Percentiles rank a stretch among this genome's conserved stretches.
These are phyloP conservation scores for Triplophysa bombifrons DNA, from an alignment of 2,797 vertebrate species.

Conservation along the genomic window DNA sequence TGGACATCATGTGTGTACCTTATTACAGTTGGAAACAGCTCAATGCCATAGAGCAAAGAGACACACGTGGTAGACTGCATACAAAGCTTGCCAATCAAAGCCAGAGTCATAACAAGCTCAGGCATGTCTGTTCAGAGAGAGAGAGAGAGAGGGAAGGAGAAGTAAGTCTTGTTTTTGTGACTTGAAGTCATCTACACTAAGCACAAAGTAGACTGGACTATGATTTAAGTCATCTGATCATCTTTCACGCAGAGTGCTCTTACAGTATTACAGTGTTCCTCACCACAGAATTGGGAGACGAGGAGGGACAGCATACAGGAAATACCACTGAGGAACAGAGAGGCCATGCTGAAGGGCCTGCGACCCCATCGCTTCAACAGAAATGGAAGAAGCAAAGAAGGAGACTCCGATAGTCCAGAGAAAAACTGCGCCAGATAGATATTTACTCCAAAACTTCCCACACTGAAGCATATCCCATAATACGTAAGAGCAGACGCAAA, in stretches of 20 bases:
- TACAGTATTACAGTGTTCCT: conserved; percentile 20
- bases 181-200: neutral
- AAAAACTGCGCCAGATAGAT: conserved; percentile 77
- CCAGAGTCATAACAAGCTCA: conserved; percentile 65
- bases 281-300: conserved; percentile 68
- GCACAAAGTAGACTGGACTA: neutral
- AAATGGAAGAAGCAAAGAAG: conserved; percentile 71
- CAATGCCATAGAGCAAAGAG: conserved; percentile 71
- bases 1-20: conserved; percentile 57
- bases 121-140: conserved; percentile 45
- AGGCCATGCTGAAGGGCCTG: conserved; percentile 68
- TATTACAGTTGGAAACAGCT: conserved; percentile 76
- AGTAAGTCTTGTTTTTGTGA: neutral
- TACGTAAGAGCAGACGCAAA: conserved; percentile 70
- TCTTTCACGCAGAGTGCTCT: neutral
- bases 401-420: conserved; percentile 74
- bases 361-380: conserved; percentile 67
- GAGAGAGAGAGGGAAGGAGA: too few relatives aligned
- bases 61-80: conserved; percentile 71
- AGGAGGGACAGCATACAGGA: conserved; percentile 72
- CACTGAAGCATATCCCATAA: conserved; percentile 76
- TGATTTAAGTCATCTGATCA: conserved; percentile 44
- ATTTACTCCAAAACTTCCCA: conserved; percentile 73
- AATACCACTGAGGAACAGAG: conserved; percentile 71
- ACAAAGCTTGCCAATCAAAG: conserved; percentile 74